Percentiles rank a stretch among this genome's conserved stretches.
Conservation (phyloP, 53 echinoderm and acorn worm genomes). For the Astropecten irregularis region DNA sequence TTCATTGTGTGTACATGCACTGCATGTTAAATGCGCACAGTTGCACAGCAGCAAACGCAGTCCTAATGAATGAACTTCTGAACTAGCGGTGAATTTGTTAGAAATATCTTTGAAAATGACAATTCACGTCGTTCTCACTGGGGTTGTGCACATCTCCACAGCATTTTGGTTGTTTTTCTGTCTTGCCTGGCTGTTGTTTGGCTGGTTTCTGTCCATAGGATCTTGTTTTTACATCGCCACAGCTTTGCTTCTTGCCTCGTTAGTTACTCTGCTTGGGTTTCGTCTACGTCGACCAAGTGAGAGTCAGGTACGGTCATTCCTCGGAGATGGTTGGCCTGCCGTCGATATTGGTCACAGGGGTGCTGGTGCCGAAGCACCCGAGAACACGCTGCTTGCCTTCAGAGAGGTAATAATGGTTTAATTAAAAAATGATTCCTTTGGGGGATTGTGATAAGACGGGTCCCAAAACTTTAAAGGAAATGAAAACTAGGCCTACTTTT, state of each 20-base stretch:
- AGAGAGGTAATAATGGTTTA: conserved; percentile 83
- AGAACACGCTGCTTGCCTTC: conserved; percentile 74
- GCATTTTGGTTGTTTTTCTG: conserved; percentile 44
- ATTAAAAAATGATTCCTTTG: no score
- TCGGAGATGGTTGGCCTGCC: conserved; percentile 14
- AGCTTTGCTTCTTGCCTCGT: not conserved
- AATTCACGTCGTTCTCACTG: not conserved
- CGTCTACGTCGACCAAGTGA: not conserved
- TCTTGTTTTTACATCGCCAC: conserved; percentile 26
- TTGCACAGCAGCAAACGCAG: no score
- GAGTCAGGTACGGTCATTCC: not conserved
- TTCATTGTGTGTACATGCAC: no score
- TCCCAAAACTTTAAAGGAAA: no score
- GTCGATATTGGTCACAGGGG: conserved; percentile 74
- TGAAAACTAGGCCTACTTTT: no score
- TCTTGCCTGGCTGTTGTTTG: not conserved
- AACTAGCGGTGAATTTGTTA: no score
- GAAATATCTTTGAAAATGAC: no score
- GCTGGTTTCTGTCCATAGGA: conserved; percentile 12
- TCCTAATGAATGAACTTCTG: no score
- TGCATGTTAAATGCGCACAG: no score
- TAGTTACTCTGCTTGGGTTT: not conserved
- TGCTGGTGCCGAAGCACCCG: conserved; percentile 75
- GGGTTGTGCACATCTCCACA: conserved; percentile 20
- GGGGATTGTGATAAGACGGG: no score